Conservation (phyloP, 2,797 vertebrate species). For the Sphenodon punctatus region DNA sequence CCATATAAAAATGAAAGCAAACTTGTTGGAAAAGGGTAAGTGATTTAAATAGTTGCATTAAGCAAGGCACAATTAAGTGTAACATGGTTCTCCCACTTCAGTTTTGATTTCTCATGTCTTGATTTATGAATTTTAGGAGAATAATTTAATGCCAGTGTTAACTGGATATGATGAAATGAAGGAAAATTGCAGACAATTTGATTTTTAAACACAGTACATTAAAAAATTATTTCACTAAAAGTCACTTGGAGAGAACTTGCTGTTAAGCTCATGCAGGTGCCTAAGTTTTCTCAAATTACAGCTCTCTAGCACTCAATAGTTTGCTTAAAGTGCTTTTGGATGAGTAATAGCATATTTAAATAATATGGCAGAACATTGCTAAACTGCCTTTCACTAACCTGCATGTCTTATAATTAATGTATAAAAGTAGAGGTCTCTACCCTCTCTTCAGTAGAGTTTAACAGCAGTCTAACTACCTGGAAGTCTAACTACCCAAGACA, state of each 20-base stretch:
- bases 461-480: constrained; percentile 26
- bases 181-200: neutral
- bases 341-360: neutral
- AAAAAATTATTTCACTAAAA: neutral
- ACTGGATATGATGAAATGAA: neutral
- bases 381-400: constrained; percentile 24
- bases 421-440: neutral
- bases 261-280: neutral
- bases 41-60: neutral
- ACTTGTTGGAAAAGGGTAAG: neutral
- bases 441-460: constrained; percentile 21
- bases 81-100: neutral
- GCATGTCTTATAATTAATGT: neutral
- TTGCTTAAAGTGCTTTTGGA: constrained; percentile 10
- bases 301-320: neutral
- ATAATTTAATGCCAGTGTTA: neutral
- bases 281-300: neutral
- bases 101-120: constrained; percentile 26
- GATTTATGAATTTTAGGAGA: constrained; percentile 35
- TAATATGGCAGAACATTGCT: neutral
- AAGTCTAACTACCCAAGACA: constrained; percentile 21
- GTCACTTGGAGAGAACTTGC: neutral
- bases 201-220: neutral
- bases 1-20: neutral
- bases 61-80: too few species aligned